phyloP scores from a whole-genome alignment of 2,113 vertebrate genomes.

The Oncorhynchus masou region DNA sequence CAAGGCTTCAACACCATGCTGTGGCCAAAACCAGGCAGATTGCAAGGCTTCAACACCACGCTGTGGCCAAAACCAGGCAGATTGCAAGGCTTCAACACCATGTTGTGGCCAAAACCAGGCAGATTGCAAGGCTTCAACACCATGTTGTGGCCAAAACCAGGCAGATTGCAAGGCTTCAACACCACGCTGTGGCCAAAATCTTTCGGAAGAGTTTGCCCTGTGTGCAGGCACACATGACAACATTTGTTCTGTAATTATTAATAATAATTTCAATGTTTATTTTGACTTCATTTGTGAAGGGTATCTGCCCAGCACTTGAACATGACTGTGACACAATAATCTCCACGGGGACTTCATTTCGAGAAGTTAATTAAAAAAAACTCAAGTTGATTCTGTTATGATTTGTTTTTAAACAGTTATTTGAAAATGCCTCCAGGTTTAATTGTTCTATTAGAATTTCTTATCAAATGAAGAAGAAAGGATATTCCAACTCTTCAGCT shows the following conservation, averaged over 20 bases:
- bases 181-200: background rate
- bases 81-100: background rate
- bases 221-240: background rate
- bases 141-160: background rate
- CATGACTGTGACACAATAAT: background rate
- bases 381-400: background rate
- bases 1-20: background rate
- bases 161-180: slow-evolving; percentile 2
- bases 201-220: background rate
- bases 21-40: slow-evolving; percentile 14
- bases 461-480: background rate
- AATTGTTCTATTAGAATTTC: background rate
- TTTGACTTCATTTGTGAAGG: slow-evolving; percentile 8
- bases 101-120: slow-evolving; percentile 9
- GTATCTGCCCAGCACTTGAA: background rate
- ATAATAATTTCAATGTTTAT: slow-evolving; percentile 17
- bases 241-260: slow-evolving; percentile 18
- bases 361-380: background rate
- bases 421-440: background rate
- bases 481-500: too few relatives aligned
- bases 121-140: background rate
- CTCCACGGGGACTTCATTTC: background rate
- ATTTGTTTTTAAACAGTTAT: background rate
- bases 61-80: slow-evolving; percentile 16
- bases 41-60: background rate